Conservation (phyloP, 2,113 vertebrate species). For the Erpornis zantholeuca region DNA sequence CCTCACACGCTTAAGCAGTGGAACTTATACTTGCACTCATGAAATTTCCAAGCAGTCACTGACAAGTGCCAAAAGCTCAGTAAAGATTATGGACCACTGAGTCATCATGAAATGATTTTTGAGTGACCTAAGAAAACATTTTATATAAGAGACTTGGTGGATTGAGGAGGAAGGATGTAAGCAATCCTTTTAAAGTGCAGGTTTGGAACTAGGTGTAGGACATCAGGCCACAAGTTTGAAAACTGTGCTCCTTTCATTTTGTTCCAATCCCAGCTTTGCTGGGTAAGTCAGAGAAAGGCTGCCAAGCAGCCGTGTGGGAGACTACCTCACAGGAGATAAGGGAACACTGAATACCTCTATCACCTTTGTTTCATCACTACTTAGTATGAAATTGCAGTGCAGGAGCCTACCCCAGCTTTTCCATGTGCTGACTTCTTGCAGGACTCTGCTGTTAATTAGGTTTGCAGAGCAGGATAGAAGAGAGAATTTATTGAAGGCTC, state of each 20-base stretch:
- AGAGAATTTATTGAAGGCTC: neutral
- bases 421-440: neutral
- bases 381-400: neutral
- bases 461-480: neutral
- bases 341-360: neutral
- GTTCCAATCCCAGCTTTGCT: conserved; percentile 1
- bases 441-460: neutral
- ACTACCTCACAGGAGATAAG: conserved; percentile 7
- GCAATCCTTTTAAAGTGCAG: neutral
- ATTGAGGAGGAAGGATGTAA: neutral
- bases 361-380: neutral
- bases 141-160: neutral
- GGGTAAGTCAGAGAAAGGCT: neutral
- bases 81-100: conserved; percentile 5
- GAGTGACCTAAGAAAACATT: neutral
- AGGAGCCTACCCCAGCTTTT: neutral
- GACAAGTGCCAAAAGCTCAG: neutral
- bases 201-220: neutral
- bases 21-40: neutral
- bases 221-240: neutral
- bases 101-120: neutral
- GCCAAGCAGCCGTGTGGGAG: neutral
- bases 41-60: neutral
- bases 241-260: neutral
- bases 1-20: neutral